Conservation (phyloP, 2,797 vertebrate species). For the Spinibarbus caldwelli region DNA sequence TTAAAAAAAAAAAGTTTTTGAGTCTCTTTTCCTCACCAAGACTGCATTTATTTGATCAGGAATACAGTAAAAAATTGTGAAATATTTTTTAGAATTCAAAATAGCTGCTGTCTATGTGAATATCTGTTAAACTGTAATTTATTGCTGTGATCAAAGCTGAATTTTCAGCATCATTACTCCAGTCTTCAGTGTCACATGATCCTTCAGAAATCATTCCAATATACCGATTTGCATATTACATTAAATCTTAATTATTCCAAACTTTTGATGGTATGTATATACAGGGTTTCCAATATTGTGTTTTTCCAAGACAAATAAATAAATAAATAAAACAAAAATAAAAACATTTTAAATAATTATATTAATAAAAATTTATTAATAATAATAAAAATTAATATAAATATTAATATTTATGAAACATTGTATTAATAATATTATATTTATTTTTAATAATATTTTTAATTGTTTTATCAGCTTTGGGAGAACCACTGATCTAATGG, state of each 20-base stretch:
- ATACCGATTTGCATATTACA: not conserved
- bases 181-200: not conserved
- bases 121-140: rapidly evolving
- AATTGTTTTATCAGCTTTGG: too few relatives aligned
- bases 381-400: too few relatives aligned
- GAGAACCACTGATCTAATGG: not conserved
- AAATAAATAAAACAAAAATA: not conserved
- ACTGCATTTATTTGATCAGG: not conserved
- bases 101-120: not conserved
- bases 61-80: not conserved
- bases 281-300: not conserved
- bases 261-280: not conserved
- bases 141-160: not conserved
- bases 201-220: not conserved
- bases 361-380: not conserved
- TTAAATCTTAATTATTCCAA: not conserved
- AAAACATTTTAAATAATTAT: not conserved
- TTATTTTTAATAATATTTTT: not conserved
- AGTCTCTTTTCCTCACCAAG: not conserved
- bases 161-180: not conserved
- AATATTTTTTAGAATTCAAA: not conserved
- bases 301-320: not conserved
- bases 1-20: not conserved
- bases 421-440: not conserved
- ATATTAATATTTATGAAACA: too few relatives aligned